Evolutionary conservation across 2,797 vertebrate species (phyloP), one percentile per base, ranked within the genome.

Genomic region (Tadarida brasiliensis): DNA sequence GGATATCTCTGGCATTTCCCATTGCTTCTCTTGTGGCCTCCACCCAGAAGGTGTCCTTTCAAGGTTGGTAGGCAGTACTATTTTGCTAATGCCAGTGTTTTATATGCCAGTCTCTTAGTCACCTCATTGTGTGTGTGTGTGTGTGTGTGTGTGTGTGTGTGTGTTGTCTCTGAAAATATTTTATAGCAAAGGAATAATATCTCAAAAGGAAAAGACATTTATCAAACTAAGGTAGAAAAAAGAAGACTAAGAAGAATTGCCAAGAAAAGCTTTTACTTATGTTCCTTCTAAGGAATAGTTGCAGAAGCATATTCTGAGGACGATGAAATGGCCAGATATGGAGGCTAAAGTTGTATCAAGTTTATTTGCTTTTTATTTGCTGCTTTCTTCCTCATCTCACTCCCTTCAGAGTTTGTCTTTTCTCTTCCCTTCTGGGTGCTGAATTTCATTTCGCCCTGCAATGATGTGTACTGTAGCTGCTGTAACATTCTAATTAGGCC

Each of bases 21-120:
- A 77, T 95, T 91, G 6, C 22, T 14, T 95, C 33, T 95, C 44
- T 20, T 61, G 17, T 96, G 91, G 88, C 95, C 89, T 90, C 57
- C 82, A 51, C 74, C 63, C 96, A 97, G 61, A 90, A 95, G 89
- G 87, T 73, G 26, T 82, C 76, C 35, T 91, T 96, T 85, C 81
- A 91, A 98, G 92, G 76, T 82, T 2, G 0, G 94, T 94, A 73
- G 15, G 47, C 44, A 92, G 49, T 80, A 65, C 47, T 33, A 14
- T 97, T 98, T 93, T 97, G 80, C 94, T 97, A 98, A 97, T 97
- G 74, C 67, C 87, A 81, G 88, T 96, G 28, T 94, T 98, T 97
- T 97, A 86, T 71, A 87, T 97, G 97, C 94, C 96, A 97, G 71
- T 95, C 86, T 96, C 81, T 98, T 91, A 94, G 85, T 97, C 94